Evolutionary conservation across 2,113 vertebrate species (phyloP), one percentile per base, ranked within the genome.

Genomic region (Notechis scutatus): DNA sequence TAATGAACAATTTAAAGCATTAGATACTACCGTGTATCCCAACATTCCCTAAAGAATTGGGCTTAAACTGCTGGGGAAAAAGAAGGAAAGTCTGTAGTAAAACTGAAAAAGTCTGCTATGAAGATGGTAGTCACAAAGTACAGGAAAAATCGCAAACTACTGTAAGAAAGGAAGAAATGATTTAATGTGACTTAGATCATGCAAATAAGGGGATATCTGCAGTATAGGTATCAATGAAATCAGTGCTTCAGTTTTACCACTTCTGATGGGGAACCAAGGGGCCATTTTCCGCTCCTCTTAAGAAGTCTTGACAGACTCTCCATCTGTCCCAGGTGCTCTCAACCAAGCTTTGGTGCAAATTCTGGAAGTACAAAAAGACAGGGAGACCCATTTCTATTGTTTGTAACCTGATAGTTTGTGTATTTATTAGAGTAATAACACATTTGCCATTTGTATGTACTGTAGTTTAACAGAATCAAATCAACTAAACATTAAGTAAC

Each of bases 1-100:
- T 97, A 97, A 97, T 95, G 97, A 97, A 96, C 92, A 95, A 64
- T 96, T 94, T 95, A 94, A 96, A 97, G 95, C 96, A 96, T 95
- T 95, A 95, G 95, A 94, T 90, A 69, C 89, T 94, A 95, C 96
- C 95, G 93, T 91, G 86, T 96, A 97, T 97, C 93, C 92, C 90
- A 96, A 95, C 89, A 95, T 92, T 96, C 96, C 95, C 96, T 91
- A 26, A 93, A 96, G 94, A 91, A 54, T n/a, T 34, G 54, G 92
- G 91, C 94, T 69, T 96, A 47, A 94, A 59, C 21, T 87, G 23
- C 45, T 50, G 5, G 24, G 34, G 8, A 81, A 34, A 81, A 39
- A 42, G 74, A 42, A 81, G 34, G 9, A 61, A 81, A 8, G 5
- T 81, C 34, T 21, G 34, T 42, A 42, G 7, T 42, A 42, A 42